These are phyloP conservation scores for Babylonia areolata DNA, from an alignment of 1,140 invertebrate genomes.

Conservation along the genomic window DNA sequence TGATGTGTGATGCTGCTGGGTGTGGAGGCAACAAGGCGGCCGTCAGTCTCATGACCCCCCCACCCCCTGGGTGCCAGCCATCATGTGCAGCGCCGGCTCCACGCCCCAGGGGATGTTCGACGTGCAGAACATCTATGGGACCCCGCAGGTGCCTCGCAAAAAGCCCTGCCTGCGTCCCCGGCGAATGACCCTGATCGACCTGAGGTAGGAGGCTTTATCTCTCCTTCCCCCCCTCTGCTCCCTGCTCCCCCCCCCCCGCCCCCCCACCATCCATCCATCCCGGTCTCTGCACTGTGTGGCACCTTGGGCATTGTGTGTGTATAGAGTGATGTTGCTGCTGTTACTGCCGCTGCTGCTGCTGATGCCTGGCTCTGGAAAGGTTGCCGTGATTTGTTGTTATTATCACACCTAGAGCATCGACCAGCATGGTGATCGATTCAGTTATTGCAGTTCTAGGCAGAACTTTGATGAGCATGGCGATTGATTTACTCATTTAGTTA, in stretches of 20 bases:
- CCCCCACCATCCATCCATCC: no score
- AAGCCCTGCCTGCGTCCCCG: constrained; percentile 55
- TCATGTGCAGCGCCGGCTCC: constrained; percentile 19
- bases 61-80: background rate
- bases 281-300: background rate
- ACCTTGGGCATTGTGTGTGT: no score
- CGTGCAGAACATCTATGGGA: constrained; percentile 71
- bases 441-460: no score
- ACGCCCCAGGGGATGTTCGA: constrained; percentile 55
- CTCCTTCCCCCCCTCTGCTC: background rate
- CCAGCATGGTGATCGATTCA: no score
- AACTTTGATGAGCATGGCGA: no score
- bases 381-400: no score
- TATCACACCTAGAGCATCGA: no score
- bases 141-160: constrained; percentile 65
- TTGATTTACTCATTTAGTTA: no score
- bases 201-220: constrained; percentile 56
- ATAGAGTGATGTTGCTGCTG: background rate
- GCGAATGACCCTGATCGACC: constrained; percentile 67
- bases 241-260: background rate
- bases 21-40: no score
- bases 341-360: background rate
- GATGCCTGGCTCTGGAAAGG: no score
- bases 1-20: no score
- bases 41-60: background rate